Base-by-base conservation (phyloP, 2,888 invertebrate species). In the Cosmia pyralina region DNA sequence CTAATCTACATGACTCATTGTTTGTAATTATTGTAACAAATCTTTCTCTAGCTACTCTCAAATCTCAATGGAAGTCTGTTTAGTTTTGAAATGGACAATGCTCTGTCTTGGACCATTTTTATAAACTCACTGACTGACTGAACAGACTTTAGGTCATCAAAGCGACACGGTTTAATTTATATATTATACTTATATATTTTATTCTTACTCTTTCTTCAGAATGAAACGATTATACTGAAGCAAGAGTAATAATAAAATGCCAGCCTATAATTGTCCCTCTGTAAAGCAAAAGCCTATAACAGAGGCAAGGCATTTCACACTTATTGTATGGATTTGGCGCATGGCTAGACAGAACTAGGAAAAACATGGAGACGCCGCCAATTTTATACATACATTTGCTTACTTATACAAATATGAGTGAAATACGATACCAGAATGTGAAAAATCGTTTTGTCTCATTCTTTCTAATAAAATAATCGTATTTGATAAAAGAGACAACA, bases 1-100 rank as follows among this genome's bases (percentile, higher is more conserved):
- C 5, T 48, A n/a, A 48, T 63, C 41, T 58, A 52, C 11, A 4
- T 22, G 34, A 52, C n/a, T 28, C 41, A 44, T 48, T 57, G 22
- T 72, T 67, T 79, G 0, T n/a, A 19, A 44, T 34, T 50, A 63
- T 41, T 66, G 44, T 48, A 60, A 15, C 8, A 38, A 60, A 77
- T 50, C 7, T 34, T 17, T 46, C 17, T 50, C 13, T 55, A 28
- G 44, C 17, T 22, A 44, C n/a, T n/a, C n/a, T n/a, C n/a, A n/a
- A n/a, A n/a, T 10, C 15, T 50, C 19, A 60, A 19, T 44, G 6
- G 10, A 10, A 22, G 7, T 6, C 6, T 62, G 17, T 63, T 77
- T 50, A 6, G 50, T 22, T 68, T 62, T 17, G 13, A 46, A 38
- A 52, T 19, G 13, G 28, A 75, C 50, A 75, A 60, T 57, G 28